phyloP scores from a whole-genome alignment of 2,797 vertebrate species.

The Chlorospingus semifuscus region DNA sequence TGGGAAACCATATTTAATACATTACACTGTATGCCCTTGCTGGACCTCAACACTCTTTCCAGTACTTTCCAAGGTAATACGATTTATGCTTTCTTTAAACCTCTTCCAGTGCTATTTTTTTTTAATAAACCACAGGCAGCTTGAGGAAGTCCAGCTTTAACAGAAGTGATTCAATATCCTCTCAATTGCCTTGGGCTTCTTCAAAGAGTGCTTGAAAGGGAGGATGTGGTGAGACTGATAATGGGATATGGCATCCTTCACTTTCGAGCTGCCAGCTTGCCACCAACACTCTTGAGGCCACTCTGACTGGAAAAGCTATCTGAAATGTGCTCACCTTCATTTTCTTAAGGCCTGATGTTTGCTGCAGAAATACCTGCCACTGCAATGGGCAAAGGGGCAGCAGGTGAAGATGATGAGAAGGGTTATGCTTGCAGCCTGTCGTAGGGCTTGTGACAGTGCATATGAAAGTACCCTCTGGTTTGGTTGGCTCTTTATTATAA shows the following conservation, averaged over 20 bases:
- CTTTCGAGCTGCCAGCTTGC: neutral
- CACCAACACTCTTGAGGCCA: neutral
- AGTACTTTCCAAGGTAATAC: constrained; percentile 18
- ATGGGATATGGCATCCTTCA: neutral
- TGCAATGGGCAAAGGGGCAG: neutral
- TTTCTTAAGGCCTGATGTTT: neutral
- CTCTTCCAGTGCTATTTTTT: neutral
- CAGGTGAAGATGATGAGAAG: neutral
- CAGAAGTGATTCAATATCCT: constrained; percentile 20
- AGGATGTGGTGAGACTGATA: constrained; percentile 12
- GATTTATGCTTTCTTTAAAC: constrained; percentile 31
- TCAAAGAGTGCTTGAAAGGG: neutral
- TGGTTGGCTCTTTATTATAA: neutral
- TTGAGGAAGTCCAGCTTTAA: neutral
- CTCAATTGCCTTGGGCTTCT: neutral
- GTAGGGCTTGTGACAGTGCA: neutral
- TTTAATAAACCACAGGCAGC: constrained; percentile 2
- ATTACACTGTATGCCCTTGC: neutral
- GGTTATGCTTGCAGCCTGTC: neutral
- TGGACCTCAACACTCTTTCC: constrained; percentile 1
- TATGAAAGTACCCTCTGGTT: neutral
- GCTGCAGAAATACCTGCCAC: neutral
- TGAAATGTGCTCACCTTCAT: neutral
- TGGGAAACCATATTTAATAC: constrained; percentile 17
- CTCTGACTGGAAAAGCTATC: neutral